Percentiles rank a stretch among this genome's conserved stretches.
These are phyloP conservation scores for Drosophila pullipes DNA, from an alignment of 2,888 invertebrate genomes.

Conservation along the genomic window DNA sequence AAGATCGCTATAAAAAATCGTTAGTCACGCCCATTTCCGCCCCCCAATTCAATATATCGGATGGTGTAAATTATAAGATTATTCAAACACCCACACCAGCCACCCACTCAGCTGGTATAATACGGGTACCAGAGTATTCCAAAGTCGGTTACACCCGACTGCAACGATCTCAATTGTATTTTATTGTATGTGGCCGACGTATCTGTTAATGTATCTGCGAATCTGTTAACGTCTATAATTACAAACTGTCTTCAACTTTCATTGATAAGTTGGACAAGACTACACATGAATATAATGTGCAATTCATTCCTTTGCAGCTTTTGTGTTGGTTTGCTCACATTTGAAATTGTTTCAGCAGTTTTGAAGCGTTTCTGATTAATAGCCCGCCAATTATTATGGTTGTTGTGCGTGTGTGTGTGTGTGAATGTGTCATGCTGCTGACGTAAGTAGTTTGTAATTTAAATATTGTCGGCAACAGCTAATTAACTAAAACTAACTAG, in stretches of 20 bases:
- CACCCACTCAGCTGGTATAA: background rate
- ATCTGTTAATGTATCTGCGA: constrained; percentile 53
- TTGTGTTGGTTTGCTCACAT: constrained; percentile 43
- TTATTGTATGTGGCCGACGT: constrained; percentile 4
- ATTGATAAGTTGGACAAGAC: constrained; percentile 29
- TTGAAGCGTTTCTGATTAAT: constrained; percentile 46
- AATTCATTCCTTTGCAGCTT: constrained; percentile 5
- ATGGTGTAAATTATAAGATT: background rate
- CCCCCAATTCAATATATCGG: no score
- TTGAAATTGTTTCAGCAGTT: constrained; percentile 44
- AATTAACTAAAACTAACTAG: background rate
- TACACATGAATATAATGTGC: background rate
- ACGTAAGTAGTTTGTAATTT: constrained; percentile 3
- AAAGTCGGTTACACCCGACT: background rate
- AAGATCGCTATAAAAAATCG: background rate
- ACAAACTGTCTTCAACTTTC: constrained; percentile 22
- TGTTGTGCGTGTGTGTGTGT: background rate
- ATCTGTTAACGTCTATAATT: constrained; percentile 37
- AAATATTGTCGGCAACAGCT: constrained; percentile 3
- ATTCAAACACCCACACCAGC: background rate
- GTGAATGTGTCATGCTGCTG: constrained; percentile 18
- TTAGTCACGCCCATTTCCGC: background rate
- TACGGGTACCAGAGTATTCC: background rate
- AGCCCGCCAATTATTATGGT: constrained; percentile 22
- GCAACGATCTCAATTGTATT: background rate